These are phyloP conservation scores for Neoseiulus cucumeris DNA, from an alignment of 1,140 invertebrate species.

Conservation along the genomic window DNA sequence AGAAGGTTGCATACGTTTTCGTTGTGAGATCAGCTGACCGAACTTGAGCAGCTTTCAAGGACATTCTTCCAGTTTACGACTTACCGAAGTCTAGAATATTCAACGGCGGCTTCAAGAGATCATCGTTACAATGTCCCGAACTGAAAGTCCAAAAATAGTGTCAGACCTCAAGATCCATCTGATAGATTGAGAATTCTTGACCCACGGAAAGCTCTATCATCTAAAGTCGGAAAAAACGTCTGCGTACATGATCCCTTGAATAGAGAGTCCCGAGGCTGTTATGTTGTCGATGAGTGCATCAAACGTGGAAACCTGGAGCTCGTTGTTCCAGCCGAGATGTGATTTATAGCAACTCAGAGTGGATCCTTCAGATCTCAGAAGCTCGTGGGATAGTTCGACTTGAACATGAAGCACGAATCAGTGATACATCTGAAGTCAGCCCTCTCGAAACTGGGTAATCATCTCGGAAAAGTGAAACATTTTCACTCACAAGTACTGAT, in stretches of 20 bases:
- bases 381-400: not conserved
- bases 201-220: not conserved
- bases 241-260: not conserved
- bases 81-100: constrained; percentile 1
- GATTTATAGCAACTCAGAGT: not conserved
- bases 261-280: not conserved
- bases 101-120: not conserved
- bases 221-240: not conserved
- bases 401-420: no score
- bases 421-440: no score
- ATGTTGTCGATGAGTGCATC: not conserved
- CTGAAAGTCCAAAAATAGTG: not conserved
- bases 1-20: no score
- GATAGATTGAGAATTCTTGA: not conserved
- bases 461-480: no score
- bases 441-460: no score
- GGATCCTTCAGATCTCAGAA: not conserved
- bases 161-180: no score
- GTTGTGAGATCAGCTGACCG: no score
- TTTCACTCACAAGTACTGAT: not conserved
- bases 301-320: not conserved
- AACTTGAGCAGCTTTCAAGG: no score
- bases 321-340: not conserved
- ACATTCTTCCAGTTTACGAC: no score
- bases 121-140: not conserved